Conservation (phyloP, 2,113 vertebrate genomes). For the Eulemur macaco region DNA sequence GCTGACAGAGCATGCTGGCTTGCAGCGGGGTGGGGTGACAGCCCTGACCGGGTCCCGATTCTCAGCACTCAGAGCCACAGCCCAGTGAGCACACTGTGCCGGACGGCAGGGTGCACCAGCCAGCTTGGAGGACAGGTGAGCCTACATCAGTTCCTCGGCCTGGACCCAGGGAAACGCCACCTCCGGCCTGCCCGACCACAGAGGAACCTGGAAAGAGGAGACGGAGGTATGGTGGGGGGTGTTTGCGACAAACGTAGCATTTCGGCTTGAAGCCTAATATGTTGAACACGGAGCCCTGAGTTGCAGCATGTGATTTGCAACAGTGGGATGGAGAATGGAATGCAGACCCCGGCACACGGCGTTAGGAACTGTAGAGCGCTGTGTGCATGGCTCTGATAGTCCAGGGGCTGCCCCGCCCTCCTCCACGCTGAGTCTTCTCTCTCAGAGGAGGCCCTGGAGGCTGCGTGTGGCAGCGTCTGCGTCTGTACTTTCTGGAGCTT, state of each 20-base stretch:
- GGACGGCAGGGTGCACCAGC: neutral
- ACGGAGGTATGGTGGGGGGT: neutral
- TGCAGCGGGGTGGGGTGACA: neutral
- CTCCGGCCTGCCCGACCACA: slow-evolving; percentile 8
- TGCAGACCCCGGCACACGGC: neutral
- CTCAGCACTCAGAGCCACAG: neutral
- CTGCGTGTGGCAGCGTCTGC: neutral
- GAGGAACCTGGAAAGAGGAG: slow-evolving; percentile 5
- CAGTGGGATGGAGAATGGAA: neutral
- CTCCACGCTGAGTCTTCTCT: too few species aligned
- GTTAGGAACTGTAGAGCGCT: neutral
- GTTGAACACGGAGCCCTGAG: neutral
- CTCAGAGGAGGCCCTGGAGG: slow-evolving; percentile 45
- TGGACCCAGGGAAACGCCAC: slow-evolving; percentile 3
- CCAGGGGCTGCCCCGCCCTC: too few species aligned
- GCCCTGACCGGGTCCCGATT: slow-evolving; percentile 28
- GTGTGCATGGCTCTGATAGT: neutral
- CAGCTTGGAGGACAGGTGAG: slow-evolving; percentile 63
- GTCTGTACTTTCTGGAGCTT: neutral
- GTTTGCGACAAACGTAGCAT: neutral
- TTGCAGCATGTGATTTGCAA: neutral
- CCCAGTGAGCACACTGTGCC: slow-evolving; percentile 21
- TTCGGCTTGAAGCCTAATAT: neutral
- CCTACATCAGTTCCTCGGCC: slow-evolving; percentile 27
- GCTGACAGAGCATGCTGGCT: slow-evolving; percentile 54